Evolutionary conservation across 2,797 vertebrate genomes (phyloP), one percentile per base, ranked within the genome.

Genomic region (Sylvia borin): DNA sequence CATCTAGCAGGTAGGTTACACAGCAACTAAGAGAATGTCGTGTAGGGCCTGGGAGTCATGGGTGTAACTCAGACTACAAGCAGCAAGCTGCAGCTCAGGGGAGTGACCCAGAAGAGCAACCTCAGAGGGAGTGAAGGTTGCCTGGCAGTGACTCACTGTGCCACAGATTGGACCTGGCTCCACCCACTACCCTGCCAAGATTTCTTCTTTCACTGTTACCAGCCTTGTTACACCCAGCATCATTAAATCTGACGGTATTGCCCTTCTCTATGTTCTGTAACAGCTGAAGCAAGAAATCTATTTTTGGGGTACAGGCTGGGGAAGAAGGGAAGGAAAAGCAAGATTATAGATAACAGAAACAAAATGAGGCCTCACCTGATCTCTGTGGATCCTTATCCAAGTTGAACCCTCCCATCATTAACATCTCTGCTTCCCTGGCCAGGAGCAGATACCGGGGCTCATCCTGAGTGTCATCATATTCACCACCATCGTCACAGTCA

Each of bases 401-500:
- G 36, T 96, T 92, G 76, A 97, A 98, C 25, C 98, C 98, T 27
- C 99, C 99, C 0, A 32, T 95, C 87, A 98, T 97, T 95, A 98
- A 98, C 98, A 99, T 99, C 96, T 99, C 98, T 0, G 99, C 99
- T 91, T 98, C 98, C 92, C 99, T 98, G 92, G 99, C 99, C 97
- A 99, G 97, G 57, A 99, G 98, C 68, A 98, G 93, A 58, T 99
- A 98, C 2, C 98, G 98, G 2, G 99, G 99, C 87, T 99, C 99
- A 8, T 99, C 98, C 83, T 99, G 99, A 51, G 98, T 98, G 61
- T 99, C 99, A 5, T 99, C 98, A 0, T 98, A 99, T 97, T 99
- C 99, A 8, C 99, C 99, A 1, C 99, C 99, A 86, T 99, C 99
- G 1, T 99, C 99, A 1, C 98, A 99, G 93, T 99, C 99, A 0